phyloP scores from a whole-genome alignment of 2,113 vertebrate species.

The Pholis gunnellus region DNA sequence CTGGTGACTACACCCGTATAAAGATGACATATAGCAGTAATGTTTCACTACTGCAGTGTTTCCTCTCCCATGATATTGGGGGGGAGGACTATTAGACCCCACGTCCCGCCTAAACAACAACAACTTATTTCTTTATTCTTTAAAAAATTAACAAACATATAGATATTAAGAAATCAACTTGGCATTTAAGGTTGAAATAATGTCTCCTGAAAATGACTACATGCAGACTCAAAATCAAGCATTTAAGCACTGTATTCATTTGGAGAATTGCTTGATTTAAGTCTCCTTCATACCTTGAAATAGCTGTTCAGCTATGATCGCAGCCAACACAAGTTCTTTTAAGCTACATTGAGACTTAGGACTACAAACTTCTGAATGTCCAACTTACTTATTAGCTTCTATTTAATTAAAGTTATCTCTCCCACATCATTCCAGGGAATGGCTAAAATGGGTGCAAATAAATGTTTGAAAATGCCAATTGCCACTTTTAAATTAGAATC shows the following conservation, averaged over 20 bases:
- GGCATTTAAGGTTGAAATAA: background rate
- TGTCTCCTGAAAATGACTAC: background rate
- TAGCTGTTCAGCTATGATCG: no score
- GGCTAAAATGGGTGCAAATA: background rate
- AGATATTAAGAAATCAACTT: background rate
- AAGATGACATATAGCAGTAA: background rate
- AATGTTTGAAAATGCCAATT: constrained; percentile 6
- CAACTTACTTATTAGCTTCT: no score
- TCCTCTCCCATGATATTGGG: background rate
- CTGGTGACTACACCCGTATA: background rate
- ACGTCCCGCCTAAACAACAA: background rate
- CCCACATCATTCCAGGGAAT: background rate
- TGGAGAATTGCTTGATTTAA: no score
- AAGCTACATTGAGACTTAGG: no score
- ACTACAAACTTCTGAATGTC: no score
- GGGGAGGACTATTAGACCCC: background rate
- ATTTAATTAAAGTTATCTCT: background rate
- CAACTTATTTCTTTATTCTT: background rate
- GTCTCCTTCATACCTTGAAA: no score
- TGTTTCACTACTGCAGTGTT: background rate
- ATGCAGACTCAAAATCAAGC: background rate
- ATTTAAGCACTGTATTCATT: background rate
- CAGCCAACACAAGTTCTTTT: no score
- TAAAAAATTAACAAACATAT: background rate
- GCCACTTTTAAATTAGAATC: background rate